Base-by-base conservation (phyloP, 2,797 vertebrate species). In the Alouatta caraya region DNA sequence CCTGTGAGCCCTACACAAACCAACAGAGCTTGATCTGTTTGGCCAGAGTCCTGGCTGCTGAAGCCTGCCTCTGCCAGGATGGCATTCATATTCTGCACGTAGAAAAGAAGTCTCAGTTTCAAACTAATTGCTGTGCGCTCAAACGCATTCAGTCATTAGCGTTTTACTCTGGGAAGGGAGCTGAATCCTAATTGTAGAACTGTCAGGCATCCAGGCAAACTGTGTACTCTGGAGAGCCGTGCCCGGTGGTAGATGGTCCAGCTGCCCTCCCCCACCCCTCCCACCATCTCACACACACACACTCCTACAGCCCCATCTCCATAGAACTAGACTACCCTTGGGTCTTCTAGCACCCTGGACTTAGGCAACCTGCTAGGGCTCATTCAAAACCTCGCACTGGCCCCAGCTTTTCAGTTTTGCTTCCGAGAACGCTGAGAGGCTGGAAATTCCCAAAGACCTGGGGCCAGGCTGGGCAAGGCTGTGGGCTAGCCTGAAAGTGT, bases 101-200 rank as follows among this genome's bases (percentile, higher is more conserved):
- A 30, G 55, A 55, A 84, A 46, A 92, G 80, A 70, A 48, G 78
- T 93, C 92, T 97, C 64, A 28, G 89, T 57, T 61, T 92, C 85
- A 37, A 57, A 24, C 92, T 94, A 93, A 96, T 96, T 97, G 59
- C 93, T 88, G 28, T 0, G 48, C 95, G 93, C 73, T 94, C 64
- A 88, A 73, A 93, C 50, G 67, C 44, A 21, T 93, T 96, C 76
- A 67, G 83, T 94, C 87, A 93, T 95, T 92, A 96, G 70, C 88
- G 59, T 81, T 95, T 79, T 19, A 33, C 89, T 97, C 85, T 33
- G 82, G 67, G 78, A 90, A 81, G 72, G 70, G 87, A 93, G 64
- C 84, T 52, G 96, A 94, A 95, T 96, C 76, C 87, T 95, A 90
- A 92, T 57, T 50, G 72, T 57, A 73, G 73, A 92, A 57, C 39